Evolutionary conservation across 2,797 vertebrate genomes (phyloP).

Genomic region (Syngnathus acus): DNA sequence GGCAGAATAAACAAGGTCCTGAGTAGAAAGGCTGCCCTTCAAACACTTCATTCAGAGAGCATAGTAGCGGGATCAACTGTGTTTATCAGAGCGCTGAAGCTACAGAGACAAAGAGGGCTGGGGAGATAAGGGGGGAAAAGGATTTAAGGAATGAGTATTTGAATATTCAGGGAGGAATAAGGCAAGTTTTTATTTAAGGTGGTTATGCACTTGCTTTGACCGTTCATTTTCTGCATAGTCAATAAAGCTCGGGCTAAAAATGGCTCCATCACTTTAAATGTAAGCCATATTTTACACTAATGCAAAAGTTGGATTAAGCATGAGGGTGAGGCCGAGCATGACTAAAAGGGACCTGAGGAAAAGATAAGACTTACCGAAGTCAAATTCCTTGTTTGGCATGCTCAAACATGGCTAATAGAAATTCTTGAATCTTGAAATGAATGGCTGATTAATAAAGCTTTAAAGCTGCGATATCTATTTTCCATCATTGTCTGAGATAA

Average conservation of each 20-base stretch:
- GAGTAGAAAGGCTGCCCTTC: slow-evolving; percentile 55
- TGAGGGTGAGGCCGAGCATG: neutral
- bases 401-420: too few relatives aligned
- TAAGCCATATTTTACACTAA: neutral
- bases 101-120: slow-evolving; percentile 23
- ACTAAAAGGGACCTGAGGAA: too few relatives aligned
- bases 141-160: neutral
- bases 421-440: too few relatives aligned
- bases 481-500: slow-evolving; percentile 23
- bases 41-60: slow-evolving; percentile 59
- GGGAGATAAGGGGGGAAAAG: slow-evolving; percentile 1
- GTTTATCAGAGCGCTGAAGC: slow-evolving; percentile 62
- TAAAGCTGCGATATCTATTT: too few relatives aligned
- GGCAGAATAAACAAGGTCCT: slow-evolving; percentile 62
- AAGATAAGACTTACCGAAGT: too few relatives aligned
- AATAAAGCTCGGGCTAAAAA: neutral
- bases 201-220: neutral
- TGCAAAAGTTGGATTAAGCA: neutral
- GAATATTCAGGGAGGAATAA: slow-evolving; percentile 16
- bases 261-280: neutral
- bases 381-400: too few relatives aligned
- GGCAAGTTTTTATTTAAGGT: neutral
- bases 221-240: neutral
- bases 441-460: too few relatives aligned
- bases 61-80: slow-evolving; percentile 67